phyloP scores from a whole-genome alignment of 2,113 vertebrate genomes.

The Tupaia chinensis region DNA sequence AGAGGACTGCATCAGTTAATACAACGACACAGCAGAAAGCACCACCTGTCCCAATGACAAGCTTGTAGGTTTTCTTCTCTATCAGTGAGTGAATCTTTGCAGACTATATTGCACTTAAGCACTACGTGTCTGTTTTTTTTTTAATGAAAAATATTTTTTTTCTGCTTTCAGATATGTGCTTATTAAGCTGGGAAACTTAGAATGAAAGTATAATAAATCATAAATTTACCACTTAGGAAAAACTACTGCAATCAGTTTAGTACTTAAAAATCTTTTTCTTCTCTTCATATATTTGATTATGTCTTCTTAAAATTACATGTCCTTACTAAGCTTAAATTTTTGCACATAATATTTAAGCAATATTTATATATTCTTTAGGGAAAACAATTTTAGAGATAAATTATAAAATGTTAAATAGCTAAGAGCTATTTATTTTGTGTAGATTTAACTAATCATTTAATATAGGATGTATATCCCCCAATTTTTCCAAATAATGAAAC shows the following conservation, averaged over 20 bases:
- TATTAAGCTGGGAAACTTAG: neutral
- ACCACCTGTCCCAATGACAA: neutral
- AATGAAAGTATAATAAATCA: neutral
- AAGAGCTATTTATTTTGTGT: neutral
- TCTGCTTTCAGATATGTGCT: neutral
- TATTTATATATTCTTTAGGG: conserved; percentile 5
- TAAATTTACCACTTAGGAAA: neutral
- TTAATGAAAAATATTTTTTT: neutral
- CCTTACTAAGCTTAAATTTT: neutral
- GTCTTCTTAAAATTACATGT: neutral
- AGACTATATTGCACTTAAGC: neutral
- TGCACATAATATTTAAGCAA: neutral
- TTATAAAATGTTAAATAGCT: neutral
- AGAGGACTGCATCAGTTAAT: neutral
- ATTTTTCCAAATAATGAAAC: neutral
- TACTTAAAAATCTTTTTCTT: neutral
- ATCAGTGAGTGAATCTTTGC: neutral
- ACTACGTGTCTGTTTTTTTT: neutral
- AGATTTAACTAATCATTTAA: neutral
- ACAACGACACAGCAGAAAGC: neutral
- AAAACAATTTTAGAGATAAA: neutral
- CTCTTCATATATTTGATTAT: neutral
- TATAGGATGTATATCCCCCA: neutral
- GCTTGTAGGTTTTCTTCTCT: neutral
- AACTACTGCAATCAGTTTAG: neutral